Percentiles rank a stretch among this genome's conserved stretches.
phyloP scores from a whole-genome alignment of 2,113 vertebrate species.

The Onychorhynchus coronatus region DNA sequence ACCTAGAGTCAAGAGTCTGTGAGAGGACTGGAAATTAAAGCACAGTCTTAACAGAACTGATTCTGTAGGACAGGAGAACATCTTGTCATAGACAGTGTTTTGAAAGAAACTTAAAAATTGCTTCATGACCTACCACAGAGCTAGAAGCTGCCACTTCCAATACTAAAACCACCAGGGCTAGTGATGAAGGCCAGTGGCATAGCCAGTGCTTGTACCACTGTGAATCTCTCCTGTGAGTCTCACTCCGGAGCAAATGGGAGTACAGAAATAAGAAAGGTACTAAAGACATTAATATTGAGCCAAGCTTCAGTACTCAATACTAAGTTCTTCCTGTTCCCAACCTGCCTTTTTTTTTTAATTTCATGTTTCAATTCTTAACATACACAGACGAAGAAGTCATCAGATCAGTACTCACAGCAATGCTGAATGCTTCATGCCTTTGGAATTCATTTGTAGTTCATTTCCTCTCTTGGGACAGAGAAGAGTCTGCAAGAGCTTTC shows the following conservation, averaged over 20 bases:
- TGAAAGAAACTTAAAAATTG: not conserved
- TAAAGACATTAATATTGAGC: not conserved
- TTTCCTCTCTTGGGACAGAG: not conserved
- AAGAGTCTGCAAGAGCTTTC: not conserved
- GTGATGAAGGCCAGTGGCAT: not conserved
- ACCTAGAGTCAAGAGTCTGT: not conserved
- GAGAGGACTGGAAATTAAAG: not conserved
- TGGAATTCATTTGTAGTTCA: not conserved
- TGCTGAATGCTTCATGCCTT: not conserved
- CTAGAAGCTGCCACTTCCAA: not conserved
- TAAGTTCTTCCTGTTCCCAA: not conserved
- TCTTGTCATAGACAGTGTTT: not conserved
- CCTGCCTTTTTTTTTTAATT: not conserved
- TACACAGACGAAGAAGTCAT: not conserved
- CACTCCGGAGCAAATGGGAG: not conserved
- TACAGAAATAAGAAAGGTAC: not conserved
- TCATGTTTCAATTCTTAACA: not conserved
- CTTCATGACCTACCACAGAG: not conserved
- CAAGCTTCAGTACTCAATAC: not conserved
- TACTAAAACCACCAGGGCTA: not conserved
- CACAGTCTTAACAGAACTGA: no score
- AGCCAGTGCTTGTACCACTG: accelerated
- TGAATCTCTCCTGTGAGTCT: not conserved
- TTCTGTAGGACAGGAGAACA: not conserved
- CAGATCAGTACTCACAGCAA: not conserved